A percentile compares a stretch with the other conserved stretches of the same genome.
Conservation (phyloP, 2,797 vertebrate genomes). For the Anabacerthia variegaticeps region DNA sequence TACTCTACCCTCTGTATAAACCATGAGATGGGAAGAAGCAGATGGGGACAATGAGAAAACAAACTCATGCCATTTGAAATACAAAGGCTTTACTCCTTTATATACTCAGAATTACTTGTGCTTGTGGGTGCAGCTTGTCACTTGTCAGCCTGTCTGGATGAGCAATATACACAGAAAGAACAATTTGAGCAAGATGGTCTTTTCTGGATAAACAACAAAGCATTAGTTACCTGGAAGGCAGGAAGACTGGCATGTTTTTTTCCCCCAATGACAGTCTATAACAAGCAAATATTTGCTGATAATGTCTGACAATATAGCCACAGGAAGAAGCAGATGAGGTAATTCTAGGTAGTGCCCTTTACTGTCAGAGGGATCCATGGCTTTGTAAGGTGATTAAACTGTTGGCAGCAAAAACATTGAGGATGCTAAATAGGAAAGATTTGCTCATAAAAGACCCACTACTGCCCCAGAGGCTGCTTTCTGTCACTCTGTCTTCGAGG, state of each 20-base stretch:
- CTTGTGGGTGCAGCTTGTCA: conserved; percentile 49
- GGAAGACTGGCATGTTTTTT: conserved; percentile 54
- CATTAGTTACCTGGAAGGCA: conserved; percentile 55
- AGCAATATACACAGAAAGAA: conserved; percentile 50
- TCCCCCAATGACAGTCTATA: conserved; percentile 50
- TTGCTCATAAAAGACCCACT: conserved; percentile 6
- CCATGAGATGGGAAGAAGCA: neutral
- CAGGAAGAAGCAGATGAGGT: conserved; percentile 46
- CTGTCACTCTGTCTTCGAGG: neutral
- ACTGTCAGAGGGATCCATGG: conserved; percentile 18
- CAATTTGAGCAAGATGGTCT: neutral
- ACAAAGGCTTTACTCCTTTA: conserved; percentile 27
- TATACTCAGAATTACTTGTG: conserved; percentile 36
- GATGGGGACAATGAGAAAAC: conserved; percentile 25
- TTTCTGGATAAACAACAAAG: conserved; percentile 27
- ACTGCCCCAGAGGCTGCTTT: conserved; percentile 7
- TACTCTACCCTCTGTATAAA: neutral
- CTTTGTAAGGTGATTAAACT: conserved; percentile 51
- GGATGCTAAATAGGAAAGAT: conserved; percentile 35
- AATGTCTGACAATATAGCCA: conserved; percentile 64
- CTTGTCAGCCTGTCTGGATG: conserved; percentile 49
- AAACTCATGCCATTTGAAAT: conserved; percentile 22
- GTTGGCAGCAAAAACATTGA: conserved; percentile 27
- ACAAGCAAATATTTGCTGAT: conserved; percentile 68
- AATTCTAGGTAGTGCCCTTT: conserved; percentile 44